Percentiles rank a stretch among this genome's conserved stretches.
Conservation (phyloP, 2,113 vertebrate genomes). For the Microtus pennsylvanicus region DNA sequence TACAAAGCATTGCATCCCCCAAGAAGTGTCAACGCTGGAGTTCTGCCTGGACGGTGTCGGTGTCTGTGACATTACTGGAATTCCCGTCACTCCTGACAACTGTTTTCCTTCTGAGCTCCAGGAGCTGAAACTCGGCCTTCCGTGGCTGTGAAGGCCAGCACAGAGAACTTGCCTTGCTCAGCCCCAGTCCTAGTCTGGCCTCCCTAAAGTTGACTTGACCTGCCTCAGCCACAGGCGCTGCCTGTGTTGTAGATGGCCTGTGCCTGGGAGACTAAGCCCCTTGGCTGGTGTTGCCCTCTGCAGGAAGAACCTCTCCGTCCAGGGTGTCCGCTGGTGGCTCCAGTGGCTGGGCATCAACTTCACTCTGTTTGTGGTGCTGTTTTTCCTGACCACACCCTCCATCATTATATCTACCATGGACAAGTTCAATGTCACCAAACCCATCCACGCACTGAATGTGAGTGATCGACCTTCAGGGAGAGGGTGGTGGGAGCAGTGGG, state of each 20-base stretch:
- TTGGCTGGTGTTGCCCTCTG: background rate
- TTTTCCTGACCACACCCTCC: slow-evolving; percentile 97
- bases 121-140: background rate
- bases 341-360: slow-evolving; percentile 91
- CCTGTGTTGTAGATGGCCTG: background rate
- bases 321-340: slow-evolving; percentile 92
- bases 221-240: fast-evolving
- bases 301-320: slow-evolving; percentile 94
- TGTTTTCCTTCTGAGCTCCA: background rate
- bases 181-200: background rate
- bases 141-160: background rate
- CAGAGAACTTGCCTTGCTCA: background rate
- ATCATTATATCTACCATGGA: slow-evolving; percentile 96
- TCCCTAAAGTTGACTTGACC: background rate
- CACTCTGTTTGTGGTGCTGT: slow-evolving; percentile 92
- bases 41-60: background rate
- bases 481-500: background rate
- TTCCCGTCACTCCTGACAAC: background rate
- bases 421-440: slow-evolving; percentile 96
- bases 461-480: slow-evolving; percentile 75
- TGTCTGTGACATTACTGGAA: background rate
- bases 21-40: fast-evolving
- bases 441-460: slow-evolving; percentile 95
- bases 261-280: background rate
- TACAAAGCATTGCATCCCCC: too few relatives aligned